Conservation (phyloP, 2,113 vertebrate species). For the Rhinoderma darwinii region DNA sequence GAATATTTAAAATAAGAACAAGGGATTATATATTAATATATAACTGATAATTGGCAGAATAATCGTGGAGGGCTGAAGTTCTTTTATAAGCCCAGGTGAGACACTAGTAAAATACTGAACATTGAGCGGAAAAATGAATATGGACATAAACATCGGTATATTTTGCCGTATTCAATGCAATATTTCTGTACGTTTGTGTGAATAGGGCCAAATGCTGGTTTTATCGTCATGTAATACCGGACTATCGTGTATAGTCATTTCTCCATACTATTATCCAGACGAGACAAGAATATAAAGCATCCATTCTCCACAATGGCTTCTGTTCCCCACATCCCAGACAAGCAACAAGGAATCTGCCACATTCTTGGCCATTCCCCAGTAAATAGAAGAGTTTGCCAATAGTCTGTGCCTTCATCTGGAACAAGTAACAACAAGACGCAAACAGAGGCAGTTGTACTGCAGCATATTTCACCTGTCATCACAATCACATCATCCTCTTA, state of each 20-base stretch:
- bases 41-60: too few species aligned
- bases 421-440: conserved; percentile 60
- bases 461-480: conserved; percentile 57
- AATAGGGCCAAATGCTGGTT: neutral
- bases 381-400: conserved; percentile 53
- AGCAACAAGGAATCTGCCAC: conserved; percentile 59
- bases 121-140: neutral
- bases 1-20: too few species aligned
- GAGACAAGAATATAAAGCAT: neutral
- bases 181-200: neutral
- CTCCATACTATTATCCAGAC: neutral
- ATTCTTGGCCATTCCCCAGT: conserved; percentile 61
- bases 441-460: conserved; percentile 60
- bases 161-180: neutral
- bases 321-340: conserved; percentile 60
- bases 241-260: neutral
- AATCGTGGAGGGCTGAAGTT: too few species aligned
- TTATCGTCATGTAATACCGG: neutral
- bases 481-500: neutral
- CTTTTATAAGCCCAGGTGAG: too few species aligned
- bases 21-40: too few species aligned
- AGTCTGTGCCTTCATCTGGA: conserved; percentile 53
- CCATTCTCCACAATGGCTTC: neutral
- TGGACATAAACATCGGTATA: neutral
- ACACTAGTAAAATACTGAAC: too few species aligned